A percentile compares a stretch with the other conserved stretches of the same genome.
Evolutionary conservation across 2,797 vertebrate genomes (phyloP).

Genomic region (Hemitrygon akajei): DNA sequence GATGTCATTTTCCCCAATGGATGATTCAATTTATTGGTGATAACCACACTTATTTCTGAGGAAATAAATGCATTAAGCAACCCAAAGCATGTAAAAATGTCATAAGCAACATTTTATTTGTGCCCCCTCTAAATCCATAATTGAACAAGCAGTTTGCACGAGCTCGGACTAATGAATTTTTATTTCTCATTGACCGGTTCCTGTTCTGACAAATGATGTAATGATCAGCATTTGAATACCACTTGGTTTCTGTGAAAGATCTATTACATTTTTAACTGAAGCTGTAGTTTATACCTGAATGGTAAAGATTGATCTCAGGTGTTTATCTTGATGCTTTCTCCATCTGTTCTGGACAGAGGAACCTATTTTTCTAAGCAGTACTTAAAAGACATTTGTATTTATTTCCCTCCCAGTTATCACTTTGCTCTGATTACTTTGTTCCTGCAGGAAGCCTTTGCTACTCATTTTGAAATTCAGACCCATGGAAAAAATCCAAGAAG

Average conservation of each 20-base stretch:
- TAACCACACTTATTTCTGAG: background rate
- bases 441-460: background rate
- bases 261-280: background rate
- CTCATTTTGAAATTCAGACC: background rate
- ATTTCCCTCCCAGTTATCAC: too few relatives aligned
- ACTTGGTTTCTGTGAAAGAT: background rate
- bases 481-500: background rate
- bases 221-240: background rate
- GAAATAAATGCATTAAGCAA: background rate
- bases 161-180: background rate
- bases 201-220: background rate
- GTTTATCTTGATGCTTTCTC: background rate
- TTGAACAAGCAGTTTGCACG: background rate
- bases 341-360: background rate
- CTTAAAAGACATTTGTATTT: too few relatives aligned
- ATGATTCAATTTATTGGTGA: background rate
- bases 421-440: too few relatives aligned
- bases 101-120: background rate
- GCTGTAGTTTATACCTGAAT: background rate
- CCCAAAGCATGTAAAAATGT: background rate
- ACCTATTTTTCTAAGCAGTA: too few relatives aligned
- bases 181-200: background rate
- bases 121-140: background rate
- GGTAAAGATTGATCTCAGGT: background rate
- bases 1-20: background rate